phyloP scores from a whole-genome alignment of 2,888 invertebrate species.

The Colostygia pectinataria region DNA sequence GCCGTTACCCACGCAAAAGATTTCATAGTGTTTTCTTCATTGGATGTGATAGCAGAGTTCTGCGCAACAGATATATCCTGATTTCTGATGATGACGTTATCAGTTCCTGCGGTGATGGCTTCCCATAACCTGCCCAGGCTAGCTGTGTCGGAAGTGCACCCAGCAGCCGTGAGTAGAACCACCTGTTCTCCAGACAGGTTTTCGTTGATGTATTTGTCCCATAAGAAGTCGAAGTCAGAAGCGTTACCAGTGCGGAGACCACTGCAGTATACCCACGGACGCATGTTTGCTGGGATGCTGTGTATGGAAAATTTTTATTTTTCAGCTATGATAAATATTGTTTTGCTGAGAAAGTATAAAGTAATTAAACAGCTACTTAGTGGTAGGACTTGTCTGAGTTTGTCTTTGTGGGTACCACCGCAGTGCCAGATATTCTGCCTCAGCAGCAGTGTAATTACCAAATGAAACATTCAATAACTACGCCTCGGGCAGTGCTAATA shows the following conservation, averaged over 20 bases:
- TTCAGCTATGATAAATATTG: too few relatives aligned
- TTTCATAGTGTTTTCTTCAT: conserved; percentile 79
- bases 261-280: conserved; percentile 88
- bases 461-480: too few relatives aligned
- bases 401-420: too few relatives aligned
- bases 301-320: background rate
- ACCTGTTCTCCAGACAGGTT: conserved; percentile 86
- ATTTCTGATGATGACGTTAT: conserved; percentile 53
- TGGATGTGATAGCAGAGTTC: conserved; percentile 76
- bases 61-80: conserved; percentile 70
- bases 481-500: too few relatives aligned
- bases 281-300: conserved; percentile 76
- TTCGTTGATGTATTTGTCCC: conserved; percentile 82
- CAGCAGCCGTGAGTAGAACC: conserved; percentile 85
- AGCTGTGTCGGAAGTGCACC: conserved; percentile 83
- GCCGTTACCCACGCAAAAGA: conserved; percentile 79
- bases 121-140: conserved; percentile 56
- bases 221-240: conserved; percentile 86
- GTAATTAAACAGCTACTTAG: background rate
- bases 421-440: too few relatives aligned
- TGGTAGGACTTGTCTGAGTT: too few relatives aligned
- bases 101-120: conserved; percentile 49
- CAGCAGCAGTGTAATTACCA: too few relatives aligned
- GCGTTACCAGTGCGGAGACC: conserved; percentile 85
- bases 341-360: background rate